Percentiles rank a stretch among this genome's conserved stretches.
Evolutionary conservation across 2,888 invertebrate genomes (phyloP).

Genomic region (Phasia obesa): DNA sequence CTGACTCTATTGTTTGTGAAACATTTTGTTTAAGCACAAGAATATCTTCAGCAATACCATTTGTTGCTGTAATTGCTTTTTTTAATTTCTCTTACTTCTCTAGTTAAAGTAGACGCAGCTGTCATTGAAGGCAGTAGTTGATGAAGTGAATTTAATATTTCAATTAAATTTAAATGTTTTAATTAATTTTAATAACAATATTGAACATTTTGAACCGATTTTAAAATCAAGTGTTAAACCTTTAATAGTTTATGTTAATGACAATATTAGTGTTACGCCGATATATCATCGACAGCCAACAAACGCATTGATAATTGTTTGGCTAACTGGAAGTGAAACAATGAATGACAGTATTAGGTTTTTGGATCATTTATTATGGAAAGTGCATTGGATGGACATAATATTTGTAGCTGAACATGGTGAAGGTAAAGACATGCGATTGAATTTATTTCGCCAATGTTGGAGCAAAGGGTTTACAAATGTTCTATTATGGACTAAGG

Average conservation of each 20-base stretch:
- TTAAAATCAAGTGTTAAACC: conserved; percentile 19
- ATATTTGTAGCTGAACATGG: conserved; percentile 3
- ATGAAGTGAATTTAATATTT: not conserved
- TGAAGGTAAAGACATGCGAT: not conserved
- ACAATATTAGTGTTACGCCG: not conserved
- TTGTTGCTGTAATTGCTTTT: too few species aligned
- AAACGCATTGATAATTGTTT: conserved; percentile 42
- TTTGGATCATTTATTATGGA: conserved; percentile 58
- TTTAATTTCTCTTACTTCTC: too few species aligned
- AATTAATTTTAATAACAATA: conserved; percentile 23
- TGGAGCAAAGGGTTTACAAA: conserved; percentile 74
- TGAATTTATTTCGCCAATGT: conserved; percentile 71
- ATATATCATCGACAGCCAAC: conserved; percentile 22
- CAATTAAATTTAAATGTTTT: conserved; percentile 34
- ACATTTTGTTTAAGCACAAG: too few species aligned
- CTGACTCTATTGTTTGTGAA: too few species aligned
- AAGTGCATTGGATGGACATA: conserved; percentile 55
- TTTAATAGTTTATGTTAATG: conserved; percentile 35
- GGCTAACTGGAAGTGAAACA: not conserved
- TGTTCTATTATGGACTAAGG: conserved; percentile 61
- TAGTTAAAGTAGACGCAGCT: too few species aligned
- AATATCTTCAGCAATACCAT: too few species aligned
- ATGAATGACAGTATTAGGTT: conserved; percentile 1
- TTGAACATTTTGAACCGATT: conserved; percentile 2
- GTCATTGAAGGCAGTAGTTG: not conserved